Base-by-base conservation (phyloP, 2,888 invertebrate species). In the Stomorhina lunata region DNA sequence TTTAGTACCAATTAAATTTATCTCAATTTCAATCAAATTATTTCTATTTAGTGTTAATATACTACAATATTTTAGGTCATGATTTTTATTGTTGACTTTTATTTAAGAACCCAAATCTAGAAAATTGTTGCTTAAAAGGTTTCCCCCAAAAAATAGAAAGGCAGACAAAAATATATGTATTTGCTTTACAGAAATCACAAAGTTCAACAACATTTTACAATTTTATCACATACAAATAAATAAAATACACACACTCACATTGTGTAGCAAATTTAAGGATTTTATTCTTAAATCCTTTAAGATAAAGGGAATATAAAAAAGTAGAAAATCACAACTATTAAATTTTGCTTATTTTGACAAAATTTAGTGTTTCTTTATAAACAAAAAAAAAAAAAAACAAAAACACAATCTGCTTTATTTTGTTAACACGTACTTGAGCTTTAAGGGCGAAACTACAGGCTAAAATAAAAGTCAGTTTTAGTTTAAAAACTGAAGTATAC, bases 291-390 rank as follows among this genome's bases (percentile, higher is more conserved):
- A 9, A 37, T 17, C 7, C 6, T 32, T 15, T 15, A 45, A 37
- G 1, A 37, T 12, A 6, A 37, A 37, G n/a, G n/a, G 4, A 61
- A 29, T 37, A 15, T 32, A 6, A 32, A 27, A 57, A 65, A 12
- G 15, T 25, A 37, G 9, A 10, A 57, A 57, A 29, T 53, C 25
- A 34, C 25, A 66, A 37, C 43, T 63, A 61, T 69, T 69, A 78
- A 63, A 69, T 78, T 43, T 53, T 53, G 45, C 53, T 45, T 63
- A 63, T 69, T 69, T 69, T 37, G 48, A 15, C 48, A 76, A 55
- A 68, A 59, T 59, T 68, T 53, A 37, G 43, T 76, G 57, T 57
- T 68, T 66, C n/a, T 37, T n/a, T n/a, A n/a, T n/a, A n/a, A n/a
- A n/a, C n/a, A n/a, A n/a, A n/a, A n/a, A n/a, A n/a, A n/a, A n/a